Percentiles rank a stretch among this genome's conserved stretches.
Evolutionary conservation across 37 sponge, comb jelly and placozoan species (phyloP).

Genomic region (Chondrilla cf. caribensis): DNA sequence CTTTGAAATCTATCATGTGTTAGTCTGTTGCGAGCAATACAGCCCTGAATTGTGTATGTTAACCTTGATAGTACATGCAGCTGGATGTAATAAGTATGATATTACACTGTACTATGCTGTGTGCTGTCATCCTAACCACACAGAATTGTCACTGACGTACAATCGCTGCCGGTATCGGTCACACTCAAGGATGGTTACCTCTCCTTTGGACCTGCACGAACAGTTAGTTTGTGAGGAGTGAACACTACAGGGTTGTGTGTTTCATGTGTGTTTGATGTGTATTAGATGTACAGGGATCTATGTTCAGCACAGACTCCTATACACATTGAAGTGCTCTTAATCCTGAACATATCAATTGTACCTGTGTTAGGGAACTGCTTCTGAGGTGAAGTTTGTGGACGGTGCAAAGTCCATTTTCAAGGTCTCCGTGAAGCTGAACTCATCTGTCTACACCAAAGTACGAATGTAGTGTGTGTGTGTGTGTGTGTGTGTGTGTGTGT

Average conservation of each 20-base stretch:
- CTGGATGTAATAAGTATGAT: no score
- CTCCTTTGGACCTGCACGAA: not conserved
- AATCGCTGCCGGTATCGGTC: conserved; percentile 53
- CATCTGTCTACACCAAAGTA: conserved; percentile 81
- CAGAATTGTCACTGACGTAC: conserved; percentile 41
- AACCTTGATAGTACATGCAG: no score
- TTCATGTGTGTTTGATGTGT: no score
- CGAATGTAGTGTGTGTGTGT: not conserved
- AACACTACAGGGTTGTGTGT: not conserved
- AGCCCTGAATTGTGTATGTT: no score
- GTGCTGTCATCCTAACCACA: not conserved
- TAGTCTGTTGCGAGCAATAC: no score
- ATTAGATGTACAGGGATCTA: no score
- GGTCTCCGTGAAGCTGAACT: conserved; percentile 44
- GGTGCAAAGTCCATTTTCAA: conserved; percentile 63
- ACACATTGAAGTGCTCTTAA: no score
- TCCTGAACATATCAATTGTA: no score
- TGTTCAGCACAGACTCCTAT: no score
- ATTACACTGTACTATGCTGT: not conserved
- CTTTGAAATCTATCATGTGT: no score
- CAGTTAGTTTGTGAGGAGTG: not conserved
- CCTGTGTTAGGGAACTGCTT: conserved; percentile 21
- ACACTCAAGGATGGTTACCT: conserved; percentile 70
- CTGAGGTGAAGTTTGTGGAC: conserved; percentile 80
- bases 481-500: no score